Evolutionary conservation across 2,113 vertebrate species (phyloP).

Genomic region (Tachysurus fulvidraco): DNA sequence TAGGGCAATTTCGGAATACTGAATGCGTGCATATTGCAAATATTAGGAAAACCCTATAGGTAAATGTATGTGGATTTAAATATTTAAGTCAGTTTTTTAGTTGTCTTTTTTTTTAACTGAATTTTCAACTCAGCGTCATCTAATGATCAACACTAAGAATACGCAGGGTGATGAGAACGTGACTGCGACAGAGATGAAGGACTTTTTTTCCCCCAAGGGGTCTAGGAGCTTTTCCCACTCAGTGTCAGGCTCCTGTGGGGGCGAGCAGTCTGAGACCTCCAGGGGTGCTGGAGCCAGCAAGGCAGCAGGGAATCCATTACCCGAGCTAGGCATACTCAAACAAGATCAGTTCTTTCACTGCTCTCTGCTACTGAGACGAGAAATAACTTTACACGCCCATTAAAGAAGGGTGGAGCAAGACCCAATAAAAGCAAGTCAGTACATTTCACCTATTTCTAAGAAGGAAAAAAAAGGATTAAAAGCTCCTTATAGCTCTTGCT

Average conservation of each 20-base stretch:
- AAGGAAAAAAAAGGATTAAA: background rate
- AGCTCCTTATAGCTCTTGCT: background rate
- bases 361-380: background rate
- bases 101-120: background rate
- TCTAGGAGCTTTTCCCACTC: constrained; percentile 36
- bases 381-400: background rate
- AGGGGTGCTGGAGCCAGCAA: constrained; percentile 48
- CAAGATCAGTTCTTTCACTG: background rate
- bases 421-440: background rate
- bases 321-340: constrained; percentile 33
- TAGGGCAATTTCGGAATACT: background rate
- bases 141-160: constrained; percentile 23
- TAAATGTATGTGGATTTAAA: background rate
- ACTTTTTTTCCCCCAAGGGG: constrained; percentile 26
- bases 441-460: constrained; percentile 3
- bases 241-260: constrained; percentile 49
- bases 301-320: constrained; percentile 44
- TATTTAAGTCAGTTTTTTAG: background rate
- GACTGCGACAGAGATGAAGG: constrained; percentile 48
- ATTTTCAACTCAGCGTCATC: background rate
- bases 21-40: background rate
- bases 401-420: no score
- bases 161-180: constrained; percentile 31
- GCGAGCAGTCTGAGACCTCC: constrained; percentile 45
- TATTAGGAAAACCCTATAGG: background rate